These are phyloP conservation scores for Pachyseris speciosa DNA, from an alignment of 64 coral and sea anemone genomes.

Conservation along the genomic window DNA sequence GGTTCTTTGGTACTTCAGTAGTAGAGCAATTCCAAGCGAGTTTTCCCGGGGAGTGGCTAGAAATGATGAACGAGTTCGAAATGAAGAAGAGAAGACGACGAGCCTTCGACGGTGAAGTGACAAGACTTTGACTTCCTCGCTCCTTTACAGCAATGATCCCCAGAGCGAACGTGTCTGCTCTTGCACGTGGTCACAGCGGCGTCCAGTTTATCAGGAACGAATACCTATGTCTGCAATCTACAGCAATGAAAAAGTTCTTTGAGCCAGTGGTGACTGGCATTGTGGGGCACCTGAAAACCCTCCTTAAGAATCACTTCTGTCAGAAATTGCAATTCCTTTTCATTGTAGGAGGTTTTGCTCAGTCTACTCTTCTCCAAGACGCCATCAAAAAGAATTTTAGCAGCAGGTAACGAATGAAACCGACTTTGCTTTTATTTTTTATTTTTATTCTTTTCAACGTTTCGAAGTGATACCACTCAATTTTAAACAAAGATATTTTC, in stretches of 20 bases:
- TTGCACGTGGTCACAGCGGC: neutral
- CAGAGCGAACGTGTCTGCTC: neutral
- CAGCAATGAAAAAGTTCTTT: conserved; percentile 5
- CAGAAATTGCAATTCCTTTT: conserved; percentile 3
- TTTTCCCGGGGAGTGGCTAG: conserved; percentile 8
- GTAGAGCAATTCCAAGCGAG: neutral
- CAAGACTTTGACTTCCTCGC: conserved; percentile 17
- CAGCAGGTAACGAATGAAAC: neutral
- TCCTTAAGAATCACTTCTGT: neutral
- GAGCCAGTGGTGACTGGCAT: conserved; percentile 18
- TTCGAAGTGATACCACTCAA: no score
- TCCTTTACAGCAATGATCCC: conserved; percentile 13
- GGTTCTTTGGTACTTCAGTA: neutral
- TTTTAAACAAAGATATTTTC: no score
- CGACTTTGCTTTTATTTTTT: no score
- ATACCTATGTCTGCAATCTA: neutral
- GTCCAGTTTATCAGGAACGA: neutral
- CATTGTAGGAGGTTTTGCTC: conserved; percentile 30
- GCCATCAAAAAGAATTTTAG: neutral
- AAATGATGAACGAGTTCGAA: conserved; percentile 62
- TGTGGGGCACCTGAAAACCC: conserved; percentile 1
- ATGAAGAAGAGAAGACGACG: conserved; percentile 48
- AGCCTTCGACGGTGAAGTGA: conserved; percentile 15
- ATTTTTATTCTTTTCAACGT: no score
- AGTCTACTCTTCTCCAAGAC: conserved; percentile 21